Base-by-base conservation (phyloP, 2,113 vertebrate species). In the Xyrauchen texanus region DNA sequence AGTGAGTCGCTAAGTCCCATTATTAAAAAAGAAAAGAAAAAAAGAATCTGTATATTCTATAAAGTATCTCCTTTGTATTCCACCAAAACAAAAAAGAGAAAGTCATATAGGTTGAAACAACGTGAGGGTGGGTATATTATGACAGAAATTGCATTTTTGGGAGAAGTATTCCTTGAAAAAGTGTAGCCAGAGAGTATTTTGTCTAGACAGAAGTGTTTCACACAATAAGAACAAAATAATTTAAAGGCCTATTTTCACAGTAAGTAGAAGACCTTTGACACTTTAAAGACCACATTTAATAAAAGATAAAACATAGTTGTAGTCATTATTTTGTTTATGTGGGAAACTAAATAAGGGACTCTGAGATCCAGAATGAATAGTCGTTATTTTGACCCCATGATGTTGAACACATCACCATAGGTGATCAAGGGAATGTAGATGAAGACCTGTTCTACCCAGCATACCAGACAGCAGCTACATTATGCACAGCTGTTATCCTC, bases 381-480 rank as follows among this genome's bases (percentile, higher is more conserved):
- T 76, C 73, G 64, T 76, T 76, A 64, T 76, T 64, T 64, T 76
- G 73, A 64, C 73, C 21, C 62, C 73, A 64, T 53, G 73, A 16
- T 34, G 60, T 47, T 76, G 46, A 53, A 15, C 51, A 64, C 8
- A 76, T 76, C 47, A 4, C 61, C n/a, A 64, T 5, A 63, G 58
- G 47, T 62, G 12, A 62, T 16, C 16, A 21, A 21, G 7, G 7
- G 16, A 21, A 15, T 62, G 16, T 15, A 16, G 12, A 61, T 21
- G 60, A 61, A 61, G 10, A 11, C 11, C 12, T 55, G 52, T 53
- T 53, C 11, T 11, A 53, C 52, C 21, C 21, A 34, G 21, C 21
- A 34, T 34, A 34, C 21, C 21, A 34, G 21, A 34, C 21, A 34
- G 11, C 5, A 55, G 11, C 52, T 55, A 12, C 52, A 55, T 55